Conservation (phyloP, 2,113 vertebrate genomes). For the Tragelaphus strepsiceros region DNA sequence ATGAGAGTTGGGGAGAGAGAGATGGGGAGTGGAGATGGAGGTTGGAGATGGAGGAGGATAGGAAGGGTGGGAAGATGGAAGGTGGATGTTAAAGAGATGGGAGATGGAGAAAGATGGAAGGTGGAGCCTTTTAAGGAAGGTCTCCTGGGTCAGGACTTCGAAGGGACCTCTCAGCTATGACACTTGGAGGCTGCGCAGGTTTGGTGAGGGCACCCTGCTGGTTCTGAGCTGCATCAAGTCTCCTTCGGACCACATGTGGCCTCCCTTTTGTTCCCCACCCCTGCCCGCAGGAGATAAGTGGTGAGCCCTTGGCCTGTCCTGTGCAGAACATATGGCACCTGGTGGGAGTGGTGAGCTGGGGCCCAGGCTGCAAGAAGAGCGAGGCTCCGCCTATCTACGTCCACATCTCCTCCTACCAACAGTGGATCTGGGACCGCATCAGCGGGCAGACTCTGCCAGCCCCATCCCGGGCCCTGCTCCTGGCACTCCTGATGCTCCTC, state of each 20-base stretch:
- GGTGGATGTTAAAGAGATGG: neutral
- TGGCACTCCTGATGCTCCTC: neutral
- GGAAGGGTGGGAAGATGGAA: neutral
- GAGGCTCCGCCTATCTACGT: slow-evolving; percentile 36
- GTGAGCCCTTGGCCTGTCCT: slow-evolving; percentile 48
- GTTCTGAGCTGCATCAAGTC: neutral
- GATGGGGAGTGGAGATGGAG: neutral
- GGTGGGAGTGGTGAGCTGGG: slow-evolving; percentile 56
- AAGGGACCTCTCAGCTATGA: neutral
- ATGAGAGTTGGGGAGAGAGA: neutral
- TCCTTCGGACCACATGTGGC: neutral
- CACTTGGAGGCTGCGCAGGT: neutral
- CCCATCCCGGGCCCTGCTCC: neutral
- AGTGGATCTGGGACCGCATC: neutral
- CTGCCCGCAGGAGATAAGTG: slow-evolving; percentile 12
- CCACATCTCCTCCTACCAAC: neutral
- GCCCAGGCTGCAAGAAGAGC: neutral
- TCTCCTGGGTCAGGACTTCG: neutral
- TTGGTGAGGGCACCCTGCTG: neutral
- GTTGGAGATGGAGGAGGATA: neutral
- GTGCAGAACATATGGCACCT: neutral
- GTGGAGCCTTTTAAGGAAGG: neutral
- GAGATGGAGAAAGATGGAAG: neutral
- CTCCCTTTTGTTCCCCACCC: neutral
- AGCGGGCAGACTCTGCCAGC: neutral